Percentiles rank a stretch among this genome's conserved stretches.
Conservation (phyloP, 1,140 invertebrate species). For the Caerostris extrusa region DNA sequence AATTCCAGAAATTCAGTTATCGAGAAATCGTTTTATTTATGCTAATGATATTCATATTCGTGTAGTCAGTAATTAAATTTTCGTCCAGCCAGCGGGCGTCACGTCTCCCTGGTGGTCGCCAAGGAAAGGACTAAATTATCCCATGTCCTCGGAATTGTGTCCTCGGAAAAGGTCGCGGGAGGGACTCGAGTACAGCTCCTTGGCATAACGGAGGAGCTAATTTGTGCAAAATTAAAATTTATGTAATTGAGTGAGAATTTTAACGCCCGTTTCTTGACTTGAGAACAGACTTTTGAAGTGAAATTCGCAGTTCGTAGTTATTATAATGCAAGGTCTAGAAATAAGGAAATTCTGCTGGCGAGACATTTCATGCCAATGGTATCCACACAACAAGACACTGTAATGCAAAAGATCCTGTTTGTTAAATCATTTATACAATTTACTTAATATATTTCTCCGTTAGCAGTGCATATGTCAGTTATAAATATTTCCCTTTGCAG, state of each 20-base stretch:
- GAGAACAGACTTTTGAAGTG: too few relatives aligned
- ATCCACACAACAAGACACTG: too few relatives aligned
- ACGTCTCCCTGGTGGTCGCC: slow-evolving; percentile 1
- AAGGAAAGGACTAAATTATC: slow-evolving; percentile 32
- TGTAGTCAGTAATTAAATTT: slow-evolving; percentile 66
- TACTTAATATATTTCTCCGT: too few relatives aligned
- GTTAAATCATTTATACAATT: too few relatives aligned
- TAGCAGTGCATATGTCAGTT: too few relatives aligned
- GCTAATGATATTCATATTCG: slow-evolving; percentile 72
- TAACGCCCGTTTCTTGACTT: neutral
- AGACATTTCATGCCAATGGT: too few relatives aligned
- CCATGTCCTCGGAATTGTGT: slow-evolving; percentile 14
- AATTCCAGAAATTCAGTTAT: slow-evolving; percentile 61
- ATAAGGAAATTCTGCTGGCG: too few relatives aligned
- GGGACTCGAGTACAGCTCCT: neutral
- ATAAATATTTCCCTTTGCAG: too few relatives aligned
- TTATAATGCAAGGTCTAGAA: too few relatives aligned
- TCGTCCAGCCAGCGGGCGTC: slow-evolving; percentile 6
- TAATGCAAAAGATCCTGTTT: too few relatives aligned
- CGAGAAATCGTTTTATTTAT: slow-evolving; percentile 67
- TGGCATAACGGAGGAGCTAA: neutral
- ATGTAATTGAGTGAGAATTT: neutral
- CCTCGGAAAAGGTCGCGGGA: neutral
- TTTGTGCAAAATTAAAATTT: neutral
- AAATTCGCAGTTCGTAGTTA: too few relatives aligned